Conservation (phyloP, 2,113 vertebrate species). For the Oreochromis spilurus region DNA sequence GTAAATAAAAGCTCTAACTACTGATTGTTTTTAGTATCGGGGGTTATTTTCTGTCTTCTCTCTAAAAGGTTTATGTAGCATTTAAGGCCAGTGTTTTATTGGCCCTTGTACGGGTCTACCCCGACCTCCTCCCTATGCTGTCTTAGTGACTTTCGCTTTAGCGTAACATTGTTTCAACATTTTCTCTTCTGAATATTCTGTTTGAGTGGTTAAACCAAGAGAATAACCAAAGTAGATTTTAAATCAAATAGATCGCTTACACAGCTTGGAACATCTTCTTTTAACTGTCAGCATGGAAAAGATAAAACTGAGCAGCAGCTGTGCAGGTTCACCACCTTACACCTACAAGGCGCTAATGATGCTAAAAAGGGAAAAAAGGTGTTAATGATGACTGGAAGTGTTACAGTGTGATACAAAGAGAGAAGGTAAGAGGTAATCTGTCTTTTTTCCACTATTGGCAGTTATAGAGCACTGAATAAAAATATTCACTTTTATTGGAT, state of each 20-base stretch:
- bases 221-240: neutral
- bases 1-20: neutral
- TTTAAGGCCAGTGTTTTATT: neutral
- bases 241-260: accelerated
- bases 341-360: neutral
- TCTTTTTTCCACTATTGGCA: accelerated
- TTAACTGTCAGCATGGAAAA: neutral
- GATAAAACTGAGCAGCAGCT: neutral
- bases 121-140: neutral
- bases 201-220: neutral
- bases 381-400: neutral
- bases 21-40: neutral
- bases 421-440: neutral
- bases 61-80: accelerated
- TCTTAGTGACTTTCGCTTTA: neutral
- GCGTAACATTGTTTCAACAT: neutral
- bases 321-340: neutral
- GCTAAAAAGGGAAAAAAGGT: neutral
- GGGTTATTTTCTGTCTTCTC: neutral
- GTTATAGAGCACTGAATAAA: neutral
- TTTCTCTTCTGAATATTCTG: neutral
- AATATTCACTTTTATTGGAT: neutral
- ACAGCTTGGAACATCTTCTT: neutral
- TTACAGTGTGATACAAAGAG: neutral
- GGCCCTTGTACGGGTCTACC: neutral